Percentiles rank a stretch among this genome's conserved stretches.
phyloP scores from a whole-genome alignment of 2,888 invertebrate genomes.

The Acleris emargana region DNA sequence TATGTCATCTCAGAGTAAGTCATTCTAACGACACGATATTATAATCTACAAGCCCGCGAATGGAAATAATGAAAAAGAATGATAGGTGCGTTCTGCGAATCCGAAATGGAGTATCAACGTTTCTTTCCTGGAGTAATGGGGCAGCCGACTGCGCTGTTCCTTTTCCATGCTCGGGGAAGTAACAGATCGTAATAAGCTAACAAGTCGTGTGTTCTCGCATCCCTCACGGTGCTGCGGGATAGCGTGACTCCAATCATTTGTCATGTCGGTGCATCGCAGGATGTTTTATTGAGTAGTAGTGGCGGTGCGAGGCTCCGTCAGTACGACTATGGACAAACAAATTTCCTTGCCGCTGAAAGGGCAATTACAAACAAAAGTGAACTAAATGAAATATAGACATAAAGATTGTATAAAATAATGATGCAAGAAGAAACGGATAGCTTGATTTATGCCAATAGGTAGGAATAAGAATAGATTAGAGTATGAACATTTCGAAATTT shows the following conservation, averaged over 20 bases:
- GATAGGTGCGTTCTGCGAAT: slow-evolving; percentile 38
- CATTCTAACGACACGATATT: slow-evolving; percentile 32
- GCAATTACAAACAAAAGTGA: too few relatives aligned
- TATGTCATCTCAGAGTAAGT: slow-evolving; percentile 31
- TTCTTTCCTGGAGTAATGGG: slow-evolving; percentile 77
- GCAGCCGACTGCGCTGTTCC: slow-evolving; percentile 64
- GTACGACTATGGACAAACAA: too few relatives aligned
- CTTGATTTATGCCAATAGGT: too few relatives aligned
- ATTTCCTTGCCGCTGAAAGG: too few relatives aligned
- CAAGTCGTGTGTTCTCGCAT: slow-evolving; percentile 66
- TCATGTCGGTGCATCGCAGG: slow-evolving; percentile 48
- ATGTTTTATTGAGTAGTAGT: background rate
- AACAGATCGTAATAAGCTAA: slow-evolving; percentile 76
- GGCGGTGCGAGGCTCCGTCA: too few relatives aligned
- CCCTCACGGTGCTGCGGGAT: slow-evolving; percentile 63
- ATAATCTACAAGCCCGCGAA: slow-evolving; percentile 26
- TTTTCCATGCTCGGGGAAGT: slow-evolving; percentile 64
- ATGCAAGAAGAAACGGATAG: too few relatives aligned
- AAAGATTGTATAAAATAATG: too few relatives aligned
- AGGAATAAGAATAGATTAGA: too few relatives aligned
- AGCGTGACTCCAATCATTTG: slow-evolving; percentile 59
- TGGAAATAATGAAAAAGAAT: slow-evolving; percentile 34
- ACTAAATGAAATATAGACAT: too few relatives aligned
- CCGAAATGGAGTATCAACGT: slow-evolving; percentile 58
- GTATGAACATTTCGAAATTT: too few relatives aligned